Conservation (phyloP, 2,888 invertebrate genomes). For the Choreutis nemorana region DNA sequence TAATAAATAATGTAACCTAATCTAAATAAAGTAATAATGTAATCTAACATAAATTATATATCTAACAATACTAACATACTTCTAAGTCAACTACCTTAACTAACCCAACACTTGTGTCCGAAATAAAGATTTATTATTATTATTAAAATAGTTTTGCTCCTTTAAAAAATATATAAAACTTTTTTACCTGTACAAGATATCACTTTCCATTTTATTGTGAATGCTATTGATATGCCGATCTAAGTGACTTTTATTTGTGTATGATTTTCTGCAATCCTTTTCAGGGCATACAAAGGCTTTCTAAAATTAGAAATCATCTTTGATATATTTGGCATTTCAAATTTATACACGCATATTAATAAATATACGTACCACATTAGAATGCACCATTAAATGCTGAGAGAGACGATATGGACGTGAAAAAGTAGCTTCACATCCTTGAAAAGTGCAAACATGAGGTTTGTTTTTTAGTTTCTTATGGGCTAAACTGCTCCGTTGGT, state of each 20-base stretch:
- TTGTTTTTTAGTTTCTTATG: slow-evolving; percentile 15
- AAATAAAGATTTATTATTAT: no score
- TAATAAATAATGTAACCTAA: slow-evolving; percentile 4
- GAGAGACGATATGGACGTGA: slow-evolving; percentile 59
- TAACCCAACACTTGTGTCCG: no score
- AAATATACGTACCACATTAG: slow-evolving; percentile 63
- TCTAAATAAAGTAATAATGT: no score
- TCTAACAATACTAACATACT: no score
- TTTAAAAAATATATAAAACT: slow-evolving; percentile 1
- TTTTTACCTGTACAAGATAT: slow-evolving; percentile 36
- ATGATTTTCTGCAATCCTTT: slow-evolving; percentile 67
- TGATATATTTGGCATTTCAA: no score
- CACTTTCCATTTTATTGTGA: slow-evolving; percentile 35
- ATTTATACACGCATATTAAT: no score
- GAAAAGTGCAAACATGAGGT: slow-evolving; percentile 42
- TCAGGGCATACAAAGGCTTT: slow-evolving; percentile 66
- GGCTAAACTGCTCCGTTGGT: no score
- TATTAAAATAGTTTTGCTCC: slow-evolving; percentile 3
- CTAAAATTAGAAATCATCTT: slow-evolving; percentile 27
- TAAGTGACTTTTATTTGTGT: slow-evolving; percentile 68
- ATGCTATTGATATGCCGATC: slow-evolving; percentile 63
- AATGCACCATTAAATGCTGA: slow-evolving; percentile 64
- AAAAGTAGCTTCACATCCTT: slow-evolving; percentile 55
- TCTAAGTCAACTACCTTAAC: no score
- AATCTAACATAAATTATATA: no score